Conservation (phyloP, 2,113 vertebrate species). For the Lonchura striata region DNA sequence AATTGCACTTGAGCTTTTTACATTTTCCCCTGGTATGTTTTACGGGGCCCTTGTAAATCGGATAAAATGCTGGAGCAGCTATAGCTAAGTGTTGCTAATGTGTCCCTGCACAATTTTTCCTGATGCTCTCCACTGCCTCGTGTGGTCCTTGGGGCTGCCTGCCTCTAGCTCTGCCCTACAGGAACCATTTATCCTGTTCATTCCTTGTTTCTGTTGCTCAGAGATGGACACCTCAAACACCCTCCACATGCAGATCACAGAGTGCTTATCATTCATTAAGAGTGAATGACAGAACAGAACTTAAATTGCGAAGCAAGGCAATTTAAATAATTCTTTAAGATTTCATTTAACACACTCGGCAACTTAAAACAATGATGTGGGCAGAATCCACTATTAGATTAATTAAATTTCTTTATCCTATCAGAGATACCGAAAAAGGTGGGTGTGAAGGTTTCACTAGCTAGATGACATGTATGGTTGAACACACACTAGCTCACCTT, state of each 20-base stretch:
- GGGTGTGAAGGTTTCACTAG: neutral
- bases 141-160: neutral
- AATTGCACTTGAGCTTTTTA: slow-evolving; percentile 15
- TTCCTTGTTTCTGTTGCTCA: neutral
- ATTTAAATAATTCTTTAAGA: neutral
- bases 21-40: slow-evolving; percentile 1
- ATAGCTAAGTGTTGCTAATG: neutral
- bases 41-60: neutral
- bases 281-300: neutral
- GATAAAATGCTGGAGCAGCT: neutral
- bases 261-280: neutral
- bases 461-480: neutral
- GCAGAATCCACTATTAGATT: neutral
- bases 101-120: neutral
- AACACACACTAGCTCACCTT: neutral
- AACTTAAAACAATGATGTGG: neutral
- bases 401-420: neutral
- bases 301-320: neutral
- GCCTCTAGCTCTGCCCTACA: neutral
- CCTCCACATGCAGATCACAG: neutral
- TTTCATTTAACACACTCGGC: neutral
- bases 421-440: neutral
- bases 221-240: neutral
- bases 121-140: slow-evolving; percentile 7
- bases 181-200: neutral